Percentiles rank a stretch among this genome's conserved stretches.
Conservation (phyloP, 2,888 invertebrate species). For the Xylota segnis region DNA sequence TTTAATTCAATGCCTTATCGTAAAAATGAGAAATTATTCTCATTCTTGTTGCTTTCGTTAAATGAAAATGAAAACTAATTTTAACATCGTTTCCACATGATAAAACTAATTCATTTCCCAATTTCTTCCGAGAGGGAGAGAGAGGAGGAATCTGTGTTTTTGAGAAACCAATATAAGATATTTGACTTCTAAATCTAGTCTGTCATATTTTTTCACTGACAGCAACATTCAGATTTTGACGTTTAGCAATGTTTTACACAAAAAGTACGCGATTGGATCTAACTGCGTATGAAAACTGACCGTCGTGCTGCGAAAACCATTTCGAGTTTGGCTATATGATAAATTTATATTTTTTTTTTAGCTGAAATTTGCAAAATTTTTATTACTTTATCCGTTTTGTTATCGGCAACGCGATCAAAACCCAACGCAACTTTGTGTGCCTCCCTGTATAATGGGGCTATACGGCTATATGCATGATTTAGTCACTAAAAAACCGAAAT, state of each 20-base stretch:
- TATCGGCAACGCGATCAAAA: not conserved
- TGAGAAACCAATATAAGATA: no score
- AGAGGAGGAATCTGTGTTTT: no score
- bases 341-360: not conserved
- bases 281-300: no score
- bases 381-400: slow-evolving; percentile 3
- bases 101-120: no score
- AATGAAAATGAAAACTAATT: no score
- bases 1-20: not conserved
- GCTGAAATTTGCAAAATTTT: not conserved
- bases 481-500: slow-evolving; percentile 11
- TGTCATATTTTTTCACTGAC: no score
- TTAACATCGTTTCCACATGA: no score
- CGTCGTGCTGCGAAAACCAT: not conserved
- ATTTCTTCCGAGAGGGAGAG: no score
- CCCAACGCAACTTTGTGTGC: slow-evolving; percentile 6
- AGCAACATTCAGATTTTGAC: not conserved
- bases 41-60: no score
- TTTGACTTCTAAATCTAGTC: no score
- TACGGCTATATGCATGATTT: slow-evolving; percentile 3
- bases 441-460: not conserved
- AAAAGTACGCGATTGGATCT: not conserved
- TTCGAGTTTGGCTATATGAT: not conserved
- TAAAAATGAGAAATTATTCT: not conserved
- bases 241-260: not conserved